Evolutionary conservation across 2,113 vertebrate genomes (phyloP), one percentile per base, ranked within the genome.

Genomic region (Anolis carolinensis): DNA sequence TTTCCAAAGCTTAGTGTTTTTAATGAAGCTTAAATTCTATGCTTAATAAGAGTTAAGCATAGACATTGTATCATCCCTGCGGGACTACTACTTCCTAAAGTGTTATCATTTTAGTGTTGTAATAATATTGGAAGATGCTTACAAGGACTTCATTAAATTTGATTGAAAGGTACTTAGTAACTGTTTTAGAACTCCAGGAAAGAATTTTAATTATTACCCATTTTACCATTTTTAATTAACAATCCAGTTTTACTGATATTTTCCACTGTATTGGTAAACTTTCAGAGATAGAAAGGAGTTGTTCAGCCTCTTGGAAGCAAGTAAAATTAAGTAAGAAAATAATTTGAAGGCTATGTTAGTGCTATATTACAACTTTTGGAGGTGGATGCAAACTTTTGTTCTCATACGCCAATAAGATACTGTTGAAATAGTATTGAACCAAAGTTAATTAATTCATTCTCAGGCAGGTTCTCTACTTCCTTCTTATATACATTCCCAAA

Each of bases 391-490:
- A 88, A n/a, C 67, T 55, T 82, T 52, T 2, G 32, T 52, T 84
- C 76, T 84, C 55, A 39, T 55, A 84, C 50, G n/a, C 44, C 32
- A 76, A 86, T 39, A 85, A 83, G 36, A 2, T 85, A 44, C 4
- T 85, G 79, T 91, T 86, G 83, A 89, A 89, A 87, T 79, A 18
- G 34, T 44, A 79, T 13, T 63, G 79, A 86, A 74, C 11, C 68
- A 88, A 88, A 85, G 1, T 14, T n/a, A 86, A 73, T 39, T 87
- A 68, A 89, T 81, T 87, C 72, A 71, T 87, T 67, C 50, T 50
- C 36, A 82, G 16, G 76, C 2, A 83, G 0, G 25, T 25, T 86
- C 2, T 68, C 1, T 39, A 25, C 1, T 59, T 32, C 52, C 79
- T 86, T 0, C 72, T 87, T 85, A 82, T 86, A 23, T 48, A 88